These are phyloP conservation scores for Narcine bancroftii DNA, from an alignment of 2,113 vertebrate species.

Conservation along the genomic window DNA sequence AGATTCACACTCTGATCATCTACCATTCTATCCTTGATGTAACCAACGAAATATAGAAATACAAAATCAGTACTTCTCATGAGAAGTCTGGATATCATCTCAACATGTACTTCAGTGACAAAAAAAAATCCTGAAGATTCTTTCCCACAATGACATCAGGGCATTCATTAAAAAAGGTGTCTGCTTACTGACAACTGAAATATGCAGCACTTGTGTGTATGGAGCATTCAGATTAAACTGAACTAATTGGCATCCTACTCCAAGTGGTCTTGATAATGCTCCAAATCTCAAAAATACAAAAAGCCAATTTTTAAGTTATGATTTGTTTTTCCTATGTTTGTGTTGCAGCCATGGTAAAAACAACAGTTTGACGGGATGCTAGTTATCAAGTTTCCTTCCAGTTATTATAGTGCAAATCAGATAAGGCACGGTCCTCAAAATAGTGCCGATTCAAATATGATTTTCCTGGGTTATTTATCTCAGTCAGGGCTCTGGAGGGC, in stretches of 20 bases:
- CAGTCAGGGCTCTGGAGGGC: too few species aligned
- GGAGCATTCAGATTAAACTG: neutral
- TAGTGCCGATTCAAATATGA: too few species aligned
- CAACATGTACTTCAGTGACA: neutral
- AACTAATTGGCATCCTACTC: neutral
- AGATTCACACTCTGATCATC: neutral
- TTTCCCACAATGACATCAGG: neutral
- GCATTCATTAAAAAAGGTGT: neutral
- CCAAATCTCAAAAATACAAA: constrained; percentile 20
- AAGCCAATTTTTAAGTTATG: neutral
- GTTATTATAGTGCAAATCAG: neutral
- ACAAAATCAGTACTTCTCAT: neutral
- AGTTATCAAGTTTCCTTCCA: neutral
- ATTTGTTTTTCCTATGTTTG: constrained; percentile 21
- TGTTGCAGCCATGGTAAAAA: neutral
- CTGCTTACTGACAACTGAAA: neutral
- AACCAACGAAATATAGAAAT: neutral
- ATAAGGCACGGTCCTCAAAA: too few species aligned
- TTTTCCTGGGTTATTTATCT: too few species aligned
- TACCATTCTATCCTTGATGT: neutral
- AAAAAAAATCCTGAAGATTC: neutral
- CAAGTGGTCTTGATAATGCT: constrained; percentile 10
- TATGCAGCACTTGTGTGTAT: neutral
- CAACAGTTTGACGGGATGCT: neutral
- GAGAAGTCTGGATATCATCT: neutral